A percentile compares a stretch with the other conserved stretches of the same genome.
Evolutionary conservation across 2,113 vertebrate genomes (phyloP).

Genomic region (Heterotilapia buettikoferi): DNA sequence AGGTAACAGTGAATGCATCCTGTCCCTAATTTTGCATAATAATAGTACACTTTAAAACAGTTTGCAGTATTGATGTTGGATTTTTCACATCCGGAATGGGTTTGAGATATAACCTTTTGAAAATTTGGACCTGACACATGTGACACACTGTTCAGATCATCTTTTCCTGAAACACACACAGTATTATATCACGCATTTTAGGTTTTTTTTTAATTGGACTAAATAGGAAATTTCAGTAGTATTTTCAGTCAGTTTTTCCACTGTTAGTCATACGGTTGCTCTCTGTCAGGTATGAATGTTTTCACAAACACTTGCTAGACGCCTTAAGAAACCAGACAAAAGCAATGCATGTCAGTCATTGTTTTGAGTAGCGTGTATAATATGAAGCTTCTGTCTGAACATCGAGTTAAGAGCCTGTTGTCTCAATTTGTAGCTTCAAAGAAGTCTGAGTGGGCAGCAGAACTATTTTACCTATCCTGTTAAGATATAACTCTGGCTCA

Average conservation of each 20-base stretch:
- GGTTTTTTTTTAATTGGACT: background rate
- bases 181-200: background rate
- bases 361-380: background rate
- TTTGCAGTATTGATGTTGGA: background rate
- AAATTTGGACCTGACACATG: background rate
- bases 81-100: background rate
- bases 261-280: background rate
- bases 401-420: background rate
- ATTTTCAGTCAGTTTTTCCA: background rate
- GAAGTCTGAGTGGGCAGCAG: background rate
- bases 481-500: background rate
- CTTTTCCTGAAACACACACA: background rate
- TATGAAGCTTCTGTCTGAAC: background rate
- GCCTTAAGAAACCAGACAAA: background rate
- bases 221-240: accelerated
- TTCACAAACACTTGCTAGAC: background rate
- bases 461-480: background rate
- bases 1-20: background rate
- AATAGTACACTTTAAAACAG: background rate
- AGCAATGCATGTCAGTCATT: background rate
- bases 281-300: background rate
- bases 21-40: background rate
- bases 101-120: background rate
- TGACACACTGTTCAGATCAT: background rate
- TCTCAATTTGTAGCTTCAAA: background rate